These are phyloP conservation scores for Trissolcus basalis DNA, from an alignment of 1,140 invertebrate species.

Conservation along the genomic window DNA sequence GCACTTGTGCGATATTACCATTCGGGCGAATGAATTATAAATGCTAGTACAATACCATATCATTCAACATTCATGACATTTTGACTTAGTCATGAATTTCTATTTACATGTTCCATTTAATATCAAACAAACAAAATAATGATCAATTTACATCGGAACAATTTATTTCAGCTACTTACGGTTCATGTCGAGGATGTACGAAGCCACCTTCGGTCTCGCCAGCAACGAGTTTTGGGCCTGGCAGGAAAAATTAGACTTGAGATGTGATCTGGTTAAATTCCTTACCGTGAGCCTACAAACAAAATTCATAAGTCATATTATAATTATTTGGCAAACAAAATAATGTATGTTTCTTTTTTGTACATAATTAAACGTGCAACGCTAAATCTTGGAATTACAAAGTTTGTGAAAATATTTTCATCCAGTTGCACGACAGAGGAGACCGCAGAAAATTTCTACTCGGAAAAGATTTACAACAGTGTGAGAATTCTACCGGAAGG, in stretches of 20 bases:
- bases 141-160: no score
- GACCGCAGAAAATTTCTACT: constrained; percentile 12
- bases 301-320: not conserved
- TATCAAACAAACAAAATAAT: no score
- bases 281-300: constrained; percentile 81
- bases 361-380: not conserved
- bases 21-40: no score
- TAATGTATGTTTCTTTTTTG: no score
- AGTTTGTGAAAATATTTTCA: constrained; percentile 4
- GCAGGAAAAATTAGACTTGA: constrained; percentile 89
- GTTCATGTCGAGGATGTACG: constrained; percentile 86
- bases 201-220: constrained; percentile 84
- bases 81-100: no score
- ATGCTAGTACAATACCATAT: no score
- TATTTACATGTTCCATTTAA: no score
- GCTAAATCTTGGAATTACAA: not conserved
- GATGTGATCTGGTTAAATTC: constrained; percentile 84
- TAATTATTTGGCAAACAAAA: no score
- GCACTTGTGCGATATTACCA: no score
- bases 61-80: no score
- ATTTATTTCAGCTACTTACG: constrained; percentile 80
- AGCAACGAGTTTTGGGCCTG: constrained; percentile 89
- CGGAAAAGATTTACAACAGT: constrained; percentile 15
- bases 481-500: constrained; percentile 12
- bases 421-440: not conserved